These are phyloP conservation scores for Cyphomyrus plagiostoma DNA, from an alignment of 2,113 vertebrate species.

Conservation along the genomic window DNA sequence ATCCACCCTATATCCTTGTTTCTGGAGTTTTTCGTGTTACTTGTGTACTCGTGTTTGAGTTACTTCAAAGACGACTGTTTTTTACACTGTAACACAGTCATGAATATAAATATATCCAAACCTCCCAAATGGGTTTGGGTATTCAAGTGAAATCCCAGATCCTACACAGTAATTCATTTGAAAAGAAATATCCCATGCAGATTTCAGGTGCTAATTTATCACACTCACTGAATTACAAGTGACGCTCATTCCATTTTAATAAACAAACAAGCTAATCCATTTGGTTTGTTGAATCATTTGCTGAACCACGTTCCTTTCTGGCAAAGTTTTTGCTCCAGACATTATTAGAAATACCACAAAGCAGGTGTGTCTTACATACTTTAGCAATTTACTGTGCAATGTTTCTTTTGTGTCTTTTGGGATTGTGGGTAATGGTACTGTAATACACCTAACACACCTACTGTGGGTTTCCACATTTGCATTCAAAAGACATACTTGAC, in stretches of 20 bases:
- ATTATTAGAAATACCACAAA: not conserved
- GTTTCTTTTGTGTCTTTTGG: not conserved
- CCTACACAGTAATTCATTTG: not conserved
- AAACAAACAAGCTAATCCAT: not conserved
- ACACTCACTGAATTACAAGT: not conserved
- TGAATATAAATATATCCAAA: not conserved
- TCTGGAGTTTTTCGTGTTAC: not conserved
- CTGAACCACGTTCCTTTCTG: not conserved
- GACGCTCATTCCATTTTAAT: not conserved
- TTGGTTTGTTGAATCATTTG: not conserved
- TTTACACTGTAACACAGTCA: not conserved
- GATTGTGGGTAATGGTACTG: not conserved
- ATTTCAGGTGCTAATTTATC: not conserved
- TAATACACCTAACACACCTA: not conserved
- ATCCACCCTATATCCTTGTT: not conserved
- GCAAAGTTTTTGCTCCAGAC: not conserved
- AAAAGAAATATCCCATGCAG: not conserved
- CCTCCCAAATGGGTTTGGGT: not conserved
- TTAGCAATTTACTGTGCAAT: not conserved
- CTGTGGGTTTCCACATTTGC: not conserved
- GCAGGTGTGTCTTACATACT: not conserved
- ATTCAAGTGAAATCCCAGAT: not conserved
- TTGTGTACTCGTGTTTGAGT: not conserved
- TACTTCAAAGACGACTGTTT: not conserved
- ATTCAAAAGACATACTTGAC: not conserved